Base-by-base conservation (phyloP, 2,888 invertebrate genomes). In the Dromius quadrimaculatus region DNA sequence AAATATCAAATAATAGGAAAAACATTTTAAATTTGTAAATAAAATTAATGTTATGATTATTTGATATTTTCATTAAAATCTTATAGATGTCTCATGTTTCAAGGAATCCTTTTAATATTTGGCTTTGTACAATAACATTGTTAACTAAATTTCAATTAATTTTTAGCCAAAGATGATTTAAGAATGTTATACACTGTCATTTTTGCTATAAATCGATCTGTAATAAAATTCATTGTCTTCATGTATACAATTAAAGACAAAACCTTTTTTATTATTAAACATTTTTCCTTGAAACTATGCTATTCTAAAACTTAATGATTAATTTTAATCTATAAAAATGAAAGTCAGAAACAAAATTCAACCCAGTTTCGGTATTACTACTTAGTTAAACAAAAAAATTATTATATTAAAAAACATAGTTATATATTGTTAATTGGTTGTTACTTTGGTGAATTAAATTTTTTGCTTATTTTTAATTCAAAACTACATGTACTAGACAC, bases 181-280 rank as follows among this genome's bases (percentile, higher is more conserved):
- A 47, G 8, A 47, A 47, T 22, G 47, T 47, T 47, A 22, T 20
- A 34, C 13, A 54, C 13, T 54, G 15, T 54, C 20, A 59, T n/a
- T 15, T 59, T 19, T 36, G 17, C 57, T 28, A 57, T 57, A 32
- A 17, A 57, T 17, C n/a, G 32, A 64, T 57, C 68, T 68, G 43
- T 68, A 68, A 32, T 50, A 13, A 41, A 66, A 66, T 38, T 45
- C 59, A 43, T 68, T 57, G 57, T 68, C 59, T 68, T 68, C 59
- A 43, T 68, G 68, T 68, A 68, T 59, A 68, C 57, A 54, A 57
- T 22, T 28, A 32, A 17, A 13, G 28, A 54, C n/a, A n/a, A n/a
- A n/a, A n/a, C n/a, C n/a, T n/a, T n/a, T n/a, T n/a, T n/a, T n/a
- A n/a, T n/a, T n/a, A n/a, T n/a, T n/a, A n/a, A n/a, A n/a, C n/a